Percentiles rank a stretch among this genome's conserved stretches.
These are phyloP conservation scores for Umimayanthus kanabou DNA, from an alignment of 92 coral and sea anemone species.

Conservation along the genomic window DNA sequence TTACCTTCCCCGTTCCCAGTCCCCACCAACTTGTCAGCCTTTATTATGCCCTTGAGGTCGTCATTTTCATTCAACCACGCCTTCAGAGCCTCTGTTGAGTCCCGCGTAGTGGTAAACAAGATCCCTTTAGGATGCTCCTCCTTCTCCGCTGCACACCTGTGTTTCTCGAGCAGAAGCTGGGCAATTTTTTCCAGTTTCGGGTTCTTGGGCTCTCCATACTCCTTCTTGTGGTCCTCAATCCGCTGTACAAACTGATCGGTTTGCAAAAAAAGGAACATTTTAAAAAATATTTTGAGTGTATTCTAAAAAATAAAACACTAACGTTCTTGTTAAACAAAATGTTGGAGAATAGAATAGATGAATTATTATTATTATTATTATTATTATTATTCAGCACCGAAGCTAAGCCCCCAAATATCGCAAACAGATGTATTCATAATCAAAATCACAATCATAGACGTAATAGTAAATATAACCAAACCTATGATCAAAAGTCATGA, in stretches of 20 bases:
- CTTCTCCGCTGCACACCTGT: conserved; percentile 37
- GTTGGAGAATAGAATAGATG: too few species aligned
- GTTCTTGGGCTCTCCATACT: conserved; percentile 57
- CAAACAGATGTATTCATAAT: too few species aligned
- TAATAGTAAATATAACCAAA: too few species aligned
- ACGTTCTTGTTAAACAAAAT: too few species aligned
- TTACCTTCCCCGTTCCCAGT: conserved; percentile 82
- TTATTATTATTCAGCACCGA: too few species aligned
- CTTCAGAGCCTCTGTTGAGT: conserved; percentile 62
- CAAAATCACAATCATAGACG: background rate
- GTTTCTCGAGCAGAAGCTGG: conserved; percentile 43
- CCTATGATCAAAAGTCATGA: too few species aligned
- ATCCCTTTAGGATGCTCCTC: conserved; percentile 64
- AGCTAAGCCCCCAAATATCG: too few species aligned
- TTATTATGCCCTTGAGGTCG: conserved; percentile 50
- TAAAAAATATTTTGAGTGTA: too few species aligned
- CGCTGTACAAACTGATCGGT: conserved; percentile 23
- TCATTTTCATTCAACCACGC: conserved; percentile 71
- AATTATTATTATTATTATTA: too few species aligned
- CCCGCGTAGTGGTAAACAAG: conserved; percentile 73
- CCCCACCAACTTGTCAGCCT: conserved; percentile 75
- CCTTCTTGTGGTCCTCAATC: conserved; percentile 18
- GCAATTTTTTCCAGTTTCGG: conserved; percentile 68
- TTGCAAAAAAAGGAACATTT: background rate
- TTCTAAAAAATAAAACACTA: too few species aligned